phyloP scores from a whole-genome alignment of 2,797 vertebrate species.

The Caiman crocodilus region DNA sequence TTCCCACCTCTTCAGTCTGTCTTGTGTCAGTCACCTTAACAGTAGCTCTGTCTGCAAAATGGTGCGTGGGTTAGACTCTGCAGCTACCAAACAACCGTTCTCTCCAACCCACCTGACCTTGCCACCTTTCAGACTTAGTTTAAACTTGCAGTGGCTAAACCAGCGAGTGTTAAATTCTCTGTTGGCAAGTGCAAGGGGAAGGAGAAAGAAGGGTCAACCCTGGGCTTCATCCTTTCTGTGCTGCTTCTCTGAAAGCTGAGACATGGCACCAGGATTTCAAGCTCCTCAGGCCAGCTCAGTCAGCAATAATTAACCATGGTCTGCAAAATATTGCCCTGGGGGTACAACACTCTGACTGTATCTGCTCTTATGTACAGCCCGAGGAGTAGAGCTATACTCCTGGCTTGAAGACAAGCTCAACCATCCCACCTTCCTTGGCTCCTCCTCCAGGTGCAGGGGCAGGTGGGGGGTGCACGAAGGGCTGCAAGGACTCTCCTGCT shows the following conservation, averaged over 20 bases:
- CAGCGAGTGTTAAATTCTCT: not conserved
- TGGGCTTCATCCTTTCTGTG: conserved; percentile 24
- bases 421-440: not conserved
- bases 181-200: conserved; percentile 3
- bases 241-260: conserved; percentile 12
- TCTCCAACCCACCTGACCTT: not conserved
- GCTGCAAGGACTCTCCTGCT: too few species aligned
- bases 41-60: not conserved
- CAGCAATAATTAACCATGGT: conserved; percentile 61
- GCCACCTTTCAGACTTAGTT: not conserved
- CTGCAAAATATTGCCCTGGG: conserved; percentile 51
- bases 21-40: not conserved
- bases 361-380: conserved; percentile 16
- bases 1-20: not conserved
- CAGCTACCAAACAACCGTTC: not conserved
- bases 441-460: too few species aligned
- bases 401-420: not conserved
- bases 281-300: not conserved
- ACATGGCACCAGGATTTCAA: conserved; percentile 36
- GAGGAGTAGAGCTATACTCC: conserved; percentile 12
- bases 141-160: not conserved
- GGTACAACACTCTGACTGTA: conserved; percentile 44
- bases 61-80: not conserved
- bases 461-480: too few species aligned
- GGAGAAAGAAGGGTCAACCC: not conserved